Percentiles rank a stretch among this genome's conserved stretches.
Evolutionary conservation across 2,113 vertebrate species (phyloP).

Genomic region (Pterocles orientalis): DNA sequence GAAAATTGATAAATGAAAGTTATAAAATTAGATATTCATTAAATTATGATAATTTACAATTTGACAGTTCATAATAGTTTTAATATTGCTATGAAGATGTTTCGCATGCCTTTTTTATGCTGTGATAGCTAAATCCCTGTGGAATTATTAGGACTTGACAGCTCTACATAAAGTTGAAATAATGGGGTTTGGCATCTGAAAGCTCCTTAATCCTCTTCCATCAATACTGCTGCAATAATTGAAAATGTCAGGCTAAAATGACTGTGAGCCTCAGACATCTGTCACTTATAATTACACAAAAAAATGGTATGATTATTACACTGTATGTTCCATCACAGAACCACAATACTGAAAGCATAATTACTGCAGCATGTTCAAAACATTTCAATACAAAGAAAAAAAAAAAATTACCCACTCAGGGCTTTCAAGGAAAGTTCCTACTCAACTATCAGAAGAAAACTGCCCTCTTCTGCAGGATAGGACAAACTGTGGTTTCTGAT

Average conservation of each 20-base stretch:
- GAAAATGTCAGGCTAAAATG: slow-evolving; percentile 72
- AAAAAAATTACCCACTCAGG: neutral
- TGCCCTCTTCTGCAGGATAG: neutral
- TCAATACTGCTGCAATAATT: slow-evolving; percentile 69
- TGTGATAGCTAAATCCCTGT: slow-evolving; percentile 14
- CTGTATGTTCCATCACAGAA: neutral
- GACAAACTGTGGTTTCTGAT: neutral
- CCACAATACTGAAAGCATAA: slow-evolving; percentile 22
- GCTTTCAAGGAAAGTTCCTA: neutral
- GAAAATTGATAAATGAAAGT: slow-evolving; percentile 28
- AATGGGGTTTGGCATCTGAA: slow-evolving; percentile 69
- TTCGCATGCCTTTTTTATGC: slow-evolving; percentile 41
- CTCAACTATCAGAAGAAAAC: neutral
- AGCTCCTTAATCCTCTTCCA: slow-evolving; percentile 61
- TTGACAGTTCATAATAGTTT: slow-evolving; percentile 46
- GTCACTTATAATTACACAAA: slow-evolving; percentile 69
- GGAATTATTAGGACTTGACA: slow-evolving; percentile 70
- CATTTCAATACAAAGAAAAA: slow-evolving; percentile 14
- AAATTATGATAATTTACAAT: slow-evolving; percentile 34
- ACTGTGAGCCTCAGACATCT: slow-evolving; percentile 61
- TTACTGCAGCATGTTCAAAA: slow-evolving; percentile 4
- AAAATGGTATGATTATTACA: slow-evolving; percentile 50
- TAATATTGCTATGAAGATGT: slow-evolving; percentile 44
- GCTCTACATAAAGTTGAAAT: slow-evolving; percentile 71
- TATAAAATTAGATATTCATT: slow-evolving; percentile 23